Evolutionary conservation across 2,888 invertebrate species (phyloP).

Genomic region (Synanthedon tipuliformis): DNA sequence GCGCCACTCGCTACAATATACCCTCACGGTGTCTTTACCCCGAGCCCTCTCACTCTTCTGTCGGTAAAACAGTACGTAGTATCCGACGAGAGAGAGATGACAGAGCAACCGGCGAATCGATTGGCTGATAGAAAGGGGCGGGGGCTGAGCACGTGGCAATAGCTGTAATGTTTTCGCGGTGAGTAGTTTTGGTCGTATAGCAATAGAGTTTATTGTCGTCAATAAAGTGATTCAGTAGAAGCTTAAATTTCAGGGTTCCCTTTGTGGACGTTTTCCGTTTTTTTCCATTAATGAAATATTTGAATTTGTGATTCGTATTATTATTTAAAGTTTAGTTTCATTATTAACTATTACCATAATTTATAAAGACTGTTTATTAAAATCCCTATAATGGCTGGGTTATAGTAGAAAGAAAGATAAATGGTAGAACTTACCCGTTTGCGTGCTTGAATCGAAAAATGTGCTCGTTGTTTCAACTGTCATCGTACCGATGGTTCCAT

Average conservation of each 20-base stretch:
- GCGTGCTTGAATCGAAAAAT: slow-evolving; percentile 92
- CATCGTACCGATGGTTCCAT: slow-evolving; percentile 93
- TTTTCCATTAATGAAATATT: too few species aligned
- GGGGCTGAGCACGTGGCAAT: slow-evolving; percentile 57
- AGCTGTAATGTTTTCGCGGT: slow-evolving; percentile 26
- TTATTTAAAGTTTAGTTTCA: neutral
- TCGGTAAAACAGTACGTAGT: slow-evolving; percentile 48
- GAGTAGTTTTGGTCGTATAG: slow-evolving; percentile 25
- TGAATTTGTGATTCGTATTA: too few species aligned
- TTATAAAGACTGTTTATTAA: neutral
- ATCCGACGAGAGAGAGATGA: slow-evolving; percentile 37
- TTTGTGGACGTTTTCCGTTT: slow-evolving; percentile 21
- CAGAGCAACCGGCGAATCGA: slow-evolving; percentile 46
- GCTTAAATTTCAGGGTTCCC: slow-evolving; percentile 23
- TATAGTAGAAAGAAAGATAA: neutral
- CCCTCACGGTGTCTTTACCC: slow-evolving; percentile 21
- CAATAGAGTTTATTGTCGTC: slow-evolving; percentile 33
- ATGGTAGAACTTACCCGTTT: slow-evolving; percentile 79
- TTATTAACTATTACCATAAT: neutral
- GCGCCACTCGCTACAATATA: slow-evolving; percentile 37
- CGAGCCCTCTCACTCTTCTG: slow-evolving; percentile 28
- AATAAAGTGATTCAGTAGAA: slow-evolving; percentile 24
- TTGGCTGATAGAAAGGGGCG: slow-evolving; percentile 60
- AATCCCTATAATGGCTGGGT: too few species aligned
- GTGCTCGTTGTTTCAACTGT: slow-evolving; percentile 93